Evolutionary conservation across 2,888 invertebrate species (phyloP), one percentile per base, ranked within the genome.

Genomic region (Ectemnius cavifrons): DNA sequence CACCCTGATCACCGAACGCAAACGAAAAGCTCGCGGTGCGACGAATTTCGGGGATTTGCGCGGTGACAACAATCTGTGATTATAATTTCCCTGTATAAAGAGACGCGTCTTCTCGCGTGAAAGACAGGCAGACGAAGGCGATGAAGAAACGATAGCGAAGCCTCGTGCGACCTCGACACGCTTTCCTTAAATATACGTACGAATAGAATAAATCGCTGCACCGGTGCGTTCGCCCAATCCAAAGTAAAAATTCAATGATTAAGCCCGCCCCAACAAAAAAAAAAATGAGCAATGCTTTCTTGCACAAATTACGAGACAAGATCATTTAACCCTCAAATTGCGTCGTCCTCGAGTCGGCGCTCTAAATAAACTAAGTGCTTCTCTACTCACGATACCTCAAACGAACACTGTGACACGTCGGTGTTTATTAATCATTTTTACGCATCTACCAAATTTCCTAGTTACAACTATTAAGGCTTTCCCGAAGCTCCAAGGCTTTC

Each of bases 61-160:
- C 77, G 82, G 76, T 80, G 78, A 80, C 37, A 84, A 81, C 82
- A 80, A 86, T 81, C 85, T 87, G 85, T 87, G 86, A 87, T 87
- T 86, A 84, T 87, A 83, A 85, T 87, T 86, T 85, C 81, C 79
- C 75, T 82, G 78, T 82, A 80, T 82, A 84, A 80, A 80, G 71
- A 80, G 78, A 73, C 37, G 37, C 37, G 37, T 37, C 8, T 11
- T 37, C 37, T 6, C 37, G 37, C 37, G 37, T 11, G 63, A 67
- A 67, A 67, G 67, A 77, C 71, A 78, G 81, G 67, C 76, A 8
- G 78, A 71, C 52, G 67, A 47, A 37, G 37, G 52, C 75, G 79
- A 77, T 37, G 8, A 37, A 82, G 67, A 77, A 79, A 71, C 52
- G 67, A 47, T 37, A 37, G 52, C 75, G 79, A 77, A 84, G 84